Conservation (phyloP, 1,140 invertebrate genomes). For the Saccostrea cuccullata region DNA sequence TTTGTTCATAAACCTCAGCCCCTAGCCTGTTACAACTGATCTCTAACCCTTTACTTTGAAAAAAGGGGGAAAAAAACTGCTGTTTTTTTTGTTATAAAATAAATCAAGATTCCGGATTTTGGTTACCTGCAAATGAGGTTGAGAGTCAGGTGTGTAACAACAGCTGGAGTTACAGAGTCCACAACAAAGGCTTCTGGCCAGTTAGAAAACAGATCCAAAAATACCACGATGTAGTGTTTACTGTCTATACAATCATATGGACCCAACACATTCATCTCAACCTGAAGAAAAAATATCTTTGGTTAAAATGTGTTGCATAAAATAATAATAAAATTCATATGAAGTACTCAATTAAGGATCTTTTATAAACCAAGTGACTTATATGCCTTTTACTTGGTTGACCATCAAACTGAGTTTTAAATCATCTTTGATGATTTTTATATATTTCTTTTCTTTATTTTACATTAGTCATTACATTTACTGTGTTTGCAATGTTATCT, state of each 20-base stretch:
- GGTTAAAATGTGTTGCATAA: too few species aligned
- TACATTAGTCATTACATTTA: too few species aligned
- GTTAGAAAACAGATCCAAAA: constrained; percentile 62
- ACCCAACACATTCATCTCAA: constrained; percentile 64
- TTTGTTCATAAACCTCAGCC: too few species aligned
- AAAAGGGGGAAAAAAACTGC: too few species aligned
- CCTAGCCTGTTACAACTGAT: too few species aligned
- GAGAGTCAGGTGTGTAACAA: constrained; percentile 60
- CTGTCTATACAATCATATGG: constrained; percentile 53
- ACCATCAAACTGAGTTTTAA: not conserved
- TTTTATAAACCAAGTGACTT: not conserved
- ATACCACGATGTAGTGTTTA: constrained; percentile 59
- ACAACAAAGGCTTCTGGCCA: constrained; percentile 64
- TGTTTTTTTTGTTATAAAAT: too few species aligned
- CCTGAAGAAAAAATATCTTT: constrained; percentile 46
- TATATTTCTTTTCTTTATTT: too few species aligned
- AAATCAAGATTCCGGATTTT: not conserved
- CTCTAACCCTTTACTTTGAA: too few species aligned
- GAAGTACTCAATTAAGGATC: not conserved
- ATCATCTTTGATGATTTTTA: too few species aligned
- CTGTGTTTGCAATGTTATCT: too few species aligned
- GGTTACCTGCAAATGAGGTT: constrained; percentile 64
- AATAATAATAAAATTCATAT: too few species aligned
- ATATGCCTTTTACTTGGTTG: too few species aligned
- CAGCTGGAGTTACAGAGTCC: constrained; percentile 52